Percentiles rank a stretch among this genome's conserved stretches.
Evolutionary conservation across 2,113 vertebrate species (phyloP).

Genomic region (Callospermophilus lateralis): DNA sequence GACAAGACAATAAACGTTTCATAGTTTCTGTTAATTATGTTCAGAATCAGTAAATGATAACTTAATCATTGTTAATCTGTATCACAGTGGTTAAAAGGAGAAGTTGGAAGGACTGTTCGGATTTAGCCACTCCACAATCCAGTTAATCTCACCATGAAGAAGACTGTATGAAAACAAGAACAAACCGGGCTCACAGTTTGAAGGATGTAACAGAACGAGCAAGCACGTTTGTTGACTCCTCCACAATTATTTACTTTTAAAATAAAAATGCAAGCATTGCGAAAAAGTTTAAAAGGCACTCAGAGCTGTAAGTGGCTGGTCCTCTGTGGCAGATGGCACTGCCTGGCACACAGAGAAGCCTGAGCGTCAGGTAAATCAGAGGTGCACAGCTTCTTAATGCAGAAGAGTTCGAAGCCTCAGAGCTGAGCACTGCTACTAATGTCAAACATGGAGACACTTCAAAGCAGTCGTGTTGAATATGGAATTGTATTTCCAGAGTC

Average conservation of each 20-base stretch:
- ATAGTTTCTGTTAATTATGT: neutral
- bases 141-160: neutral
- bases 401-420: neutral
- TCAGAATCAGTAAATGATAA: neutral
- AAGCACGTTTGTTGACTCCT: neutral
- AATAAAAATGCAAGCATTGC: neutral
- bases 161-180: neutral
- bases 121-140: neutral
- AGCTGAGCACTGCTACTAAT: neutral
- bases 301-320: neutral
- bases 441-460: slow-evolving; percentile 42
- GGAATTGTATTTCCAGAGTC: neutral
- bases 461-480: neutral
- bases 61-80: neutral
- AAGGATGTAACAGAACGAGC: neutral
- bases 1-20: neutral
- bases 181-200: neutral
- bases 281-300: neutral
- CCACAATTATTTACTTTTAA: neutral
- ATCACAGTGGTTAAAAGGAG: neutral
- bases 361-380: neutral
- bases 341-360: neutral
- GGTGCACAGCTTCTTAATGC: neutral
- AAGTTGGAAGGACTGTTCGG: neutral
- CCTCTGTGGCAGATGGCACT: neutral